Base-by-base conservation (phyloP, 2,113 vertebrate genomes). In the Nycticryphes semicollaris region DNA sequence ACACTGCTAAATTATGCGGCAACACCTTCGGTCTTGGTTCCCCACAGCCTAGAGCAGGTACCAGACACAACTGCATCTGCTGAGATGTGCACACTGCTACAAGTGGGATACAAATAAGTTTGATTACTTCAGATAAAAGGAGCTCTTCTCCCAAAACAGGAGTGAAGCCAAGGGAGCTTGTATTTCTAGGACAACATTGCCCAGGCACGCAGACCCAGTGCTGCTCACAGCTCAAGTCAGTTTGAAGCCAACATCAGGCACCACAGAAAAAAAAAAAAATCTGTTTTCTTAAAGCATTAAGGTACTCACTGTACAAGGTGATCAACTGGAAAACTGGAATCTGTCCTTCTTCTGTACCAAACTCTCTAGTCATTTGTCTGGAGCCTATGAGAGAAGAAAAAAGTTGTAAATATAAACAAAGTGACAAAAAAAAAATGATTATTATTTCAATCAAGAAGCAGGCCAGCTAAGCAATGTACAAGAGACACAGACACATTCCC, bases 261-360 rank as follows among this genome's bases (percentile, higher is more conserved):
- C 24, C 12, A 23, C 2, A 78, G 27, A 63, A 85, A 91, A 72
- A n/a, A n/a, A n/a, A n/a, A n/a, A n/a, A n/a, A n/a, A n/a, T n/a
- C n/a, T n/a, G n/a, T 62, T 30, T n/a, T 73, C 23, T 33, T 37
- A 45, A 94, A 90, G 70, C 19, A 30, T 56, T 50, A 67, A 75
- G 30, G 79, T 84, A 96, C 96, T 97, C 67, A 95, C 96, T 41
- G 86, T 27, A 63, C 20, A 63, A 16, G 2, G 64, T 56, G 83
- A 93, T 63, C 68, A 43, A 47, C 43, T 53, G 75, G 63, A 77
- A 86, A 66, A 56, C 23, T 37, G 56, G 47, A 80, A 70, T 39
- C 59, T 59, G 47, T 35, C 33, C 23, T 50, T 79, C 60, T 89
- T 63, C 80, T 70, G 83, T 39, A 80, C 9, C 8, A 73, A 74